Conservation (phyloP, 2,113 vertebrate species). For the Reinhardtius hippoglossoides region DNA sequence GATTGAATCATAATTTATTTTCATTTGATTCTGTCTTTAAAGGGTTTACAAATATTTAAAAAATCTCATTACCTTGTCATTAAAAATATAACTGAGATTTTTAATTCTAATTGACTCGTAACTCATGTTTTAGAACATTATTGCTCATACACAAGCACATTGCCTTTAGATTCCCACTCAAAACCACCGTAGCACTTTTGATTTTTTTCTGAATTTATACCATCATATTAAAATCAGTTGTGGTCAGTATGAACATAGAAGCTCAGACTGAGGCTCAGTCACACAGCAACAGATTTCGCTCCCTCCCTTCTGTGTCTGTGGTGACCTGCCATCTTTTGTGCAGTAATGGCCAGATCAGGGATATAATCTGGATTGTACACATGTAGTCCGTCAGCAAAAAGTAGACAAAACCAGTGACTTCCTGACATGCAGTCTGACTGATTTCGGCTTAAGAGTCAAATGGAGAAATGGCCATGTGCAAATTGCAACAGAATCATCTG, state of each 20-base stretch:
- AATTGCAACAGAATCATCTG: too few species aligned
- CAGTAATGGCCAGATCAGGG: neutral
- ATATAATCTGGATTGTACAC: neutral
- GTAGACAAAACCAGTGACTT: neutral
- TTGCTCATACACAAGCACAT: too few species aligned
- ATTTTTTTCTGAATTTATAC: neutral
- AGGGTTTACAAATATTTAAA: neutral
- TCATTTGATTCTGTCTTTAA: neutral
- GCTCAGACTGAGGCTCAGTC: neutral
- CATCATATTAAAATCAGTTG: neutral
- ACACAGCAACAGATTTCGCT: conserved; percentile 4
- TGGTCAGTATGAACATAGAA: neutral
- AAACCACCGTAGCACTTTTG: too few species aligned
- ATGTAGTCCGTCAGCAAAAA: neutral
- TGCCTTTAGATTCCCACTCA: too few species aligned
- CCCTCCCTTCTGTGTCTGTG: neutral
- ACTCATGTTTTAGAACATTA: too few species aligned
- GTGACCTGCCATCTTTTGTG: conserved; percentile 3
- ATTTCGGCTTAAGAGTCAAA: neutral
- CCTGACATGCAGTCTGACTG: neutral
- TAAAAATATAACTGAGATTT: too few species aligned
- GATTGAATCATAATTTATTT: too few species aligned
- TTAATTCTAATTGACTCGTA: too few species aligned
- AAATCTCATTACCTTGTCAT: neutral
- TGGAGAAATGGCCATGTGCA: neutral